Percentiles rank a stretch among this genome's conserved stretches.
Evolutionary conservation across 1,140 invertebrate species (phyloP).

Genomic region (Panagrolaimus sp.): DNA sequence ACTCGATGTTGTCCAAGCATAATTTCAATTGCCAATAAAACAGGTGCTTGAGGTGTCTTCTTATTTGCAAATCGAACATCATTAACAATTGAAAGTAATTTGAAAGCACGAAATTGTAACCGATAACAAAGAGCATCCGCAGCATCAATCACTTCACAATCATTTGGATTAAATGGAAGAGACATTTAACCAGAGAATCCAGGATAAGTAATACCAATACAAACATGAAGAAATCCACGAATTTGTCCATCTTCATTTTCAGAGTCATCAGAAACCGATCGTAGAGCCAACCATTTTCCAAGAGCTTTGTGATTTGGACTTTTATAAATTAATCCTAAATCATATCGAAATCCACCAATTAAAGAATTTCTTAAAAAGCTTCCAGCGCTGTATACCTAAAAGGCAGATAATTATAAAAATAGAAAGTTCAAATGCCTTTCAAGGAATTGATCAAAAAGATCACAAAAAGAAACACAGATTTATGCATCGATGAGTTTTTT

Average conservation of each 20-base stretch:
- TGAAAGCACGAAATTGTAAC: constrained; percentile 33
- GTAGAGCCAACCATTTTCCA: constrained; percentile 37
- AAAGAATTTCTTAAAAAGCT: constrained; percentile 30
- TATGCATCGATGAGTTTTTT: no score
- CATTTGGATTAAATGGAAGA: constrained; percentile 22
- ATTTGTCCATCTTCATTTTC: constrained; percentile 25
- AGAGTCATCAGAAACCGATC: constrained; percentile 13
- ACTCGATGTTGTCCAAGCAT: constrained; percentile 17
- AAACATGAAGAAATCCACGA: constrained; percentile 30
- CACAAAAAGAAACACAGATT: no score
- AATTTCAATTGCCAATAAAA: constrained; percentile 27
- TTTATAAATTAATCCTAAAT: constrained; percentile 36
- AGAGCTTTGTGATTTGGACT: constrained; percentile 21
- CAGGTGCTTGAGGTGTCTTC: constrained; percentile 17
- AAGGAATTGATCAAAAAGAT: no score
- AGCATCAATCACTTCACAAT: constrained; percentile 24
- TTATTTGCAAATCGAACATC: constrained; percentile 27
- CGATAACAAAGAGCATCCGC: constrained; percentile 28
- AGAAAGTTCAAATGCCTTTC: no score
- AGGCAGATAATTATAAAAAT: not conserved
- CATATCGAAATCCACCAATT: constrained; percentile 26
- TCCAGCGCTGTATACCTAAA: constrained; percentile 36
- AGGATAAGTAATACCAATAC: constrained; percentile 19
- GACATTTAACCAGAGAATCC: constrained; percentile 8
- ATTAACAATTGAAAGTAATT: constrained; percentile 40